phyloP scores from a whole-genome alignment of 2,797 vertebrate genomes.

The Hoplostethus mediterraneus region DNA sequence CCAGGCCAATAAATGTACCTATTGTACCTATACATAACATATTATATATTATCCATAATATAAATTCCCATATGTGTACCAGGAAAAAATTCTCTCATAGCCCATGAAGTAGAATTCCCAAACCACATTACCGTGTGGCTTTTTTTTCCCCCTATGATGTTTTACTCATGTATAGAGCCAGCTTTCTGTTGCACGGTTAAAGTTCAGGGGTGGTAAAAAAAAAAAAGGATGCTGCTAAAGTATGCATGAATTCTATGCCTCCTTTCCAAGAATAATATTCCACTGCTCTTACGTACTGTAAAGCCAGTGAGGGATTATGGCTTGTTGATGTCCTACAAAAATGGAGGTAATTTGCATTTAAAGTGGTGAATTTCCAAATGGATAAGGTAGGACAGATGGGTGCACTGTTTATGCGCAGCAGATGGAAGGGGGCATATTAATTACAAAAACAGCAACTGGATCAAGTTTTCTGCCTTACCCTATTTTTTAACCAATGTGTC shows the following conservation, averaged over 20 bases:
- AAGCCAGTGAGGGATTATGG: slow-evolving; percentile 66
- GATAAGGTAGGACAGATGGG: slow-evolving; percentile 65
- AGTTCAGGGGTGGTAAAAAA: slow-evolving; percentile 16
- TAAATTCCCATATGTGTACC: neutral
- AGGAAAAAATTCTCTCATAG: neutral
- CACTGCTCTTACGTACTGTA: slow-evolving; percentile 59
- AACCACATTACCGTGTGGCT: neutral
- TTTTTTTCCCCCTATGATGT: slow-evolving; percentile 11
- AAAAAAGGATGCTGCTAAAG: slow-evolving; percentile 39
- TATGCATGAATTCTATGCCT: slow-evolving; percentile 53
- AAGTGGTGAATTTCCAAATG: slow-evolving; percentile 69
- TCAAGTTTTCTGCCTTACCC: slow-evolving; percentile 41
- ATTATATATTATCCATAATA: too few species aligned
- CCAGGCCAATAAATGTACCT: neutral
- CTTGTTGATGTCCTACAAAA: slow-evolving; percentile 74
- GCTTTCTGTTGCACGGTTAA: slow-evolving; percentile 23
- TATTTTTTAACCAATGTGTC: slow-evolving; percentile 5
- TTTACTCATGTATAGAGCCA: slow-evolving; percentile 4
- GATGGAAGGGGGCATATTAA: slow-evolving; percentile 53
- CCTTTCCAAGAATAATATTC: slow-evolving; percentile 57
- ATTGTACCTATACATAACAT: neutral
- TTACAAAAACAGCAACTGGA: slow-evolving; percentile 58
- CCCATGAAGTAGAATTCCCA: neutral
- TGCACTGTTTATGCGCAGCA: slow-evolving; percentile 60
- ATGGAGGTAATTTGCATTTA: slow-evolving; percentile 74